Conservation (phyloP, 2,888 invertebrate genomes). For the Agrotis exclamationis region DNA sequence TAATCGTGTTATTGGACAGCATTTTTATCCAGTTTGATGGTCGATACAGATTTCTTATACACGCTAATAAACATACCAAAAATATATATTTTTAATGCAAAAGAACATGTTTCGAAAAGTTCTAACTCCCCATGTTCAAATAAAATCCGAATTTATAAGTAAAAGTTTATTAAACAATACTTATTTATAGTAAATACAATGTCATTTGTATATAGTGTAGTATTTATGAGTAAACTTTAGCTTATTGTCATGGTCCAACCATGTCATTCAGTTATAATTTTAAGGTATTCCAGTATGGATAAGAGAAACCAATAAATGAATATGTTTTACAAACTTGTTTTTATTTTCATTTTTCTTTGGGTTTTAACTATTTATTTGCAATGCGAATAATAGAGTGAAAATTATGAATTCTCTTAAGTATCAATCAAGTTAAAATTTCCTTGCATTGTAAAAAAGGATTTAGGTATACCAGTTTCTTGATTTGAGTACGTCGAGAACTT, state of each 20-base stretch:
- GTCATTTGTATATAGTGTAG: constrained; percentile 60
- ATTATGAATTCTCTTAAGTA: not conserved
- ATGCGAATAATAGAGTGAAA: no score
- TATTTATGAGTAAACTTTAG: constrained; percentile 60
- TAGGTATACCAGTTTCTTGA: not conserved
- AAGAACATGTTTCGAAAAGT: not conserved
- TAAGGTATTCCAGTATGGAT: constrained; percentile 52
- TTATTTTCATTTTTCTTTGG: constrained; percentile 19
- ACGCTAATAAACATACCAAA: constrained; percentile 4
- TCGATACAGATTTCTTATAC: no score
- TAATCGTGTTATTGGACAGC: no score
- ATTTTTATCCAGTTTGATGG: no score
- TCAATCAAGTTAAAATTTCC: not conserved
- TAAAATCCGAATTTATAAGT: constrained; percentile 64
- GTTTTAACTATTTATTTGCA: no score
- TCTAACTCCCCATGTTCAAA: constrained; percentile 30
- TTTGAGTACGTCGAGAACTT: not conserved
- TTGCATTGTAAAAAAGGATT: not conserved
- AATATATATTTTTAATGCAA: constrained; percentile 3
- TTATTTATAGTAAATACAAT: constrained; percentile 47
- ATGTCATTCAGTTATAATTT: constrained; percentile 57
- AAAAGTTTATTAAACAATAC: constrained; percentile 35
- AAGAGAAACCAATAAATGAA: constrained; percentile 58
- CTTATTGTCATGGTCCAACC: constrained; percentile 29
- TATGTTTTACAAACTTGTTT: constrained; percentile 27